Evolutionary conservation across 92 coral and sea anemone species (phyloP).

Genomic region (Epizoanthus stellaris): DNA sequence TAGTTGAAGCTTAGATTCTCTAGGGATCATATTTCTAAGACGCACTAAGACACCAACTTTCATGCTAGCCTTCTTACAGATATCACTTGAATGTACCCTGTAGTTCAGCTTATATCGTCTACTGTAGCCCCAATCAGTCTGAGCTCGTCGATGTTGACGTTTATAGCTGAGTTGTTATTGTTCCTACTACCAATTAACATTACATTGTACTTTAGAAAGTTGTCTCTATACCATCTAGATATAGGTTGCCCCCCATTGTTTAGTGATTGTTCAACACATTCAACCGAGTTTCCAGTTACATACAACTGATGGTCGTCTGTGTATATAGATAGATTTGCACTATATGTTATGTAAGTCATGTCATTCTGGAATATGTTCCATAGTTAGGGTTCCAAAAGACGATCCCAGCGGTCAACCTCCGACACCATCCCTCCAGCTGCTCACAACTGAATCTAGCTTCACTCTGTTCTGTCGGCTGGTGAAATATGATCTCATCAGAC

Average conservation of each 20-base stretch:
- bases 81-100: too few relatives aligned
- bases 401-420: conserved; percentile 35
- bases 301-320: conserved; percentile 61
- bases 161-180: not conserved
- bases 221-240: conserved; percentile 56
- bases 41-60: conserved; percentile 55
- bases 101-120: not conserved
- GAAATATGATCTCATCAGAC: conserved; percentile 35
- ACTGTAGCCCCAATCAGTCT: conserved; percentile 53
- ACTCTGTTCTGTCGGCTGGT: conserved; percentile 34
- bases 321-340: conserved; percentile 34
- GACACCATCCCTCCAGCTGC: conserved; percentile 8
- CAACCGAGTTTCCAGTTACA: conserved; percentile 16
- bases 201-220: conserved; percentile 37
- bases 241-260: conserved; percentile 41
- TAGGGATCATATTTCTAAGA: not conserved
- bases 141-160: conserved; percentile 23
- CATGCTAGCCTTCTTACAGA: too few relatives aligned
- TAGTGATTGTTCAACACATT: conserved; percentile 11
- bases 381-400: conserved; percentile 45
- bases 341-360: conserved; percentile 24
- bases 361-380: conserved; percentile 67
- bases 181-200: conserved; percentile 30
- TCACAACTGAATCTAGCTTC: conserved; percentile 12
- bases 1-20: too few relatives aligned